Conservation (phyloP, 2,797 vertebrate genomes). For the Sebastes vulpes region DNA sequence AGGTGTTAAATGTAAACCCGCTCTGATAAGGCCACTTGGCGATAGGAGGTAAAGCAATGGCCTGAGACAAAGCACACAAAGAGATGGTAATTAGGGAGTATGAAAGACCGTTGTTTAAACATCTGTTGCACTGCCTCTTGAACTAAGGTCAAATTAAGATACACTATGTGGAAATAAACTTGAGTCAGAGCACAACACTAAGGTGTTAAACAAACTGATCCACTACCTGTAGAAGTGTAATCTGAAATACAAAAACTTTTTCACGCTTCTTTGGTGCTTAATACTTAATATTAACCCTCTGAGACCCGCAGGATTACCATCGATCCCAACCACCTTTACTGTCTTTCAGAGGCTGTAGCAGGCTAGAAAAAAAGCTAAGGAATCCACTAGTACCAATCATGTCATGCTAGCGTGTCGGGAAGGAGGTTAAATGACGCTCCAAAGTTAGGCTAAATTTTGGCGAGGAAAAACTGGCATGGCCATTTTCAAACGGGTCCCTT, state of each 20-base stretch:
- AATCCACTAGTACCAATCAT: no score
- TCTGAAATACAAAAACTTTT: background rate
- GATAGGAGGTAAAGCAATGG: conserved; percentile 98
- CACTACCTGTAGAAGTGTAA: background rate
- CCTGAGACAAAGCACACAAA: conserved; percentile 77
- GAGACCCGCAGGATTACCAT: no score
- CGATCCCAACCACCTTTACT: no score
- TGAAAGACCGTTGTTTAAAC: background rate
- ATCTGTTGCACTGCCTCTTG: background rate
- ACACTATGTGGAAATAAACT: background rate
- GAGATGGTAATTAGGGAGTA: background rate
- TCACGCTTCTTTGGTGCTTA: background rate
- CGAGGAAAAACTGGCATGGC: no score
- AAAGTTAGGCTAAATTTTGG: no score
- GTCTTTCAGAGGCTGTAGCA: no score
- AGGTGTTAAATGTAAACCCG: conserved; percentile 98
- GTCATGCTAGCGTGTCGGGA: no score
- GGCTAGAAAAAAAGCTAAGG: no score
- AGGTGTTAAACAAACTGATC: background rate
- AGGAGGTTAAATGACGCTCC: no score
- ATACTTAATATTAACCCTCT: no score
- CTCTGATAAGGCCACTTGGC: conserved; percentile 99
- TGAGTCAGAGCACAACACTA: background rate
- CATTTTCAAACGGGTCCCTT: no score
- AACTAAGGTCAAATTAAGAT: background rate